Evolutionary conservation across 2,888 invertebrate species (phyloP), one percentile per base, ranked within the genome.

Genomic region (Rhyacophila evoluta): DNA sequence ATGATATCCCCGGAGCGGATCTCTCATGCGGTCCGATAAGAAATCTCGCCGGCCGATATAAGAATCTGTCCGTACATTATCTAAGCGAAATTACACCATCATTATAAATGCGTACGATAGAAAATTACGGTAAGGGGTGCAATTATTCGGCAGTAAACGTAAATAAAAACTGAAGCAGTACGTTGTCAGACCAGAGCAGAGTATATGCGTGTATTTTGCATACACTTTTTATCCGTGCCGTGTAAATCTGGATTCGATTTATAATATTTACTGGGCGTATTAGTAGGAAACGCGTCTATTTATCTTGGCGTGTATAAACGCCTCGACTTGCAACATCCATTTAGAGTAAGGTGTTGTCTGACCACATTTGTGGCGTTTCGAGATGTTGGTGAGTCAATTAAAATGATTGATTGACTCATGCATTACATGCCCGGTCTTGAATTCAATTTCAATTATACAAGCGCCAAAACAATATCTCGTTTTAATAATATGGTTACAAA

Each of bases 1-100:
- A 68, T 75, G 33, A 28, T 33, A 55, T 33, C 55, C 73, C 41
- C 55, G 55, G 55, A 55, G 55, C 55, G 55, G 55, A 55, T 55
- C 55, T 55, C 55, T 19, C 55, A 55, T 55, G 55, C 15, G 55
- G 19, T 19, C 15, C 55, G 55, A 55, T 55, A 55, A 55, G 19
- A 55, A 55, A 55, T 55, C 55, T 55, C 5, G 39, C n/a, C 39
- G 39, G 4, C 15, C 12, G 55, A 55, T 55, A 55, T 55, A 55
- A 55, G 19, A 55, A 55, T 55, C 55, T 55, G 55, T 25, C 55
- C 25, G 55, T 55, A 55, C 55, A 55, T 55, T 55, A 55, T 4
- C 55, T 25, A 19, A 55, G 55, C 55, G 8, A 55, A 55, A 55
- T 55, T 25, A 55, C 25, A 55, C 12, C 19, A 55, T 19, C 55